phyloP scores from a whole-genome alignment of 2,797 vertebrate genomes.

The Psittacula echo region DNA sequence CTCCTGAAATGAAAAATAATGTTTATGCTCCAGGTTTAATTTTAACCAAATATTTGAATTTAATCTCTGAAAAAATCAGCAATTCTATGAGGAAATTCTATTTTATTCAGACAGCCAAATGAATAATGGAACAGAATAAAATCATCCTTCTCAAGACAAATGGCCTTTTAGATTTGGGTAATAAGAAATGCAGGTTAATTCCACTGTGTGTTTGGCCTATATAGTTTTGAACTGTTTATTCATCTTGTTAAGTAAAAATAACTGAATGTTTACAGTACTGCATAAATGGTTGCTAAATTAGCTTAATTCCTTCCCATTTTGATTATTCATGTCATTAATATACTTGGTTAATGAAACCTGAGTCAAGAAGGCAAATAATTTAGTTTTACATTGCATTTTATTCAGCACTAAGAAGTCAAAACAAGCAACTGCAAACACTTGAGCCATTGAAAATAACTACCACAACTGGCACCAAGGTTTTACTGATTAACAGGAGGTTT shows the following conservation, averaged over 20 bases:
- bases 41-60: conserved; percentile 28
- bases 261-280: neutral
- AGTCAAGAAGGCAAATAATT: neutral
- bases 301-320: neutral
- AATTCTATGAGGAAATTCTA: neutral
- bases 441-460: neutral
- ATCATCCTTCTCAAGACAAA: neutral
- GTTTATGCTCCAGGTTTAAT: neutral
- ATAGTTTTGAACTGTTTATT: neutral
- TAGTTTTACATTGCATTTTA: neutral
- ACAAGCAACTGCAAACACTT: neutral
- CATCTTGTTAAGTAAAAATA: neutral
- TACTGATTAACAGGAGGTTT: neutral
- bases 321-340: neutral
- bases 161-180: neutral
- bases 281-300: neutral
- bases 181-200: neutral
- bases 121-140: conserved; percentile 7
- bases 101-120: neutral
- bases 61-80: conserved; percentile 25
- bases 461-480: neutral
- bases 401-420: neutral
- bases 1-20: conserved; percentile 1
- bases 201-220: neutral
- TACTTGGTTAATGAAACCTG: neutral